Base-by-base conservation (phyloP, 2,797 vertebrate genomes). In the Ibycter americanus region DNA sequence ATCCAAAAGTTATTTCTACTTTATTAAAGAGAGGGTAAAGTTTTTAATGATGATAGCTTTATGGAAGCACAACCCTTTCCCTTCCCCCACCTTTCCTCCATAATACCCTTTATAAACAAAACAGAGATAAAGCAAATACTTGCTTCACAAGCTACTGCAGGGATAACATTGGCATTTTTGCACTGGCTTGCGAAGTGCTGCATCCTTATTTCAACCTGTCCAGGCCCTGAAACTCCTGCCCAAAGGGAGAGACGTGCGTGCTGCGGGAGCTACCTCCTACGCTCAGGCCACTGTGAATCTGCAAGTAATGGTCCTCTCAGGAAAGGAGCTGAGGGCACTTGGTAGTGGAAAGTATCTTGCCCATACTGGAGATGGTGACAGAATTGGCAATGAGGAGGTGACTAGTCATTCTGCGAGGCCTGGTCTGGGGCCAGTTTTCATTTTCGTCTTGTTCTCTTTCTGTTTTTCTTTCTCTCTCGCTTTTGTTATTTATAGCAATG, bases 401-500 rank as follows among this genome's bases (percentile, higher is more conserved):
- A 92, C 90, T 78, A 73, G 87, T 90, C 76, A 79, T 82, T 92
- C 61, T 86, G 46, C 29, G 83, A 81, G 83, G 34, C 42, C 80
- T 96, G 96, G 83, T 86, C 76, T 83, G 51, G 19, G 72, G 95
- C 90, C 95, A 96, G 87, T 95, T 96, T 96, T 97, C 89, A 82
- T 92, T 95, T 95, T 93, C 66, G 0, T 87, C 82, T 90, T 77
- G 51, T 68, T 88, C 72, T 81, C 74, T 92, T 94, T 96, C 87
- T 95, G 79, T 91, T 93, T 97, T 95, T 90, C 81, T 87, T 85
- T 89, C 93, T 87, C 61, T 78, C 77, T 91, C 0, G 1, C 91
- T 95, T 97, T 96, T 93, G 92, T 96, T 96, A 96, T 97, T 97
- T 96, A 97, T 97, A 96, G 87, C 89, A 87, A 88, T 93, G 90